Conservation (phyloP, 2,113 vertebrate genomes). For the Eubucco bourcierii region DNA sequence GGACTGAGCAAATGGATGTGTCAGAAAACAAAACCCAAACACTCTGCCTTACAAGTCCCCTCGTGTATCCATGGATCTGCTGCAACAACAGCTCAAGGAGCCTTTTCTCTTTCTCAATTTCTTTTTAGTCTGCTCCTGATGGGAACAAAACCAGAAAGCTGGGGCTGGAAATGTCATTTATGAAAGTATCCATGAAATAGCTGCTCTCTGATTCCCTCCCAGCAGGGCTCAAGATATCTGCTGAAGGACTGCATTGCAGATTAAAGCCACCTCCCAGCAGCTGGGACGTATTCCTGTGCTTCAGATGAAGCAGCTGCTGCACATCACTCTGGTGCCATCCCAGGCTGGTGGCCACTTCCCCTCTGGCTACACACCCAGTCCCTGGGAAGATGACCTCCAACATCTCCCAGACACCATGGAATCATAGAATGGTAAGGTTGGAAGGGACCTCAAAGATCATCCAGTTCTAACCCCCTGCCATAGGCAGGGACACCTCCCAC, state of each 20-base stretch:
- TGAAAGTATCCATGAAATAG: not conserved
- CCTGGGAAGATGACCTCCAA: fast-evolving
- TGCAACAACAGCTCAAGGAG: not conserved
- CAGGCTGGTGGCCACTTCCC: fast-evolving
- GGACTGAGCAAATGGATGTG: not conserved
- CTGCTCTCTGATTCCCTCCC: not conserved
- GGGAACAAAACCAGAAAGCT: not conserved
- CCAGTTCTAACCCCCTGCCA: no score
- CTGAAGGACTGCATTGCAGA: not conserved
- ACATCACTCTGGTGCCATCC: not conserved
- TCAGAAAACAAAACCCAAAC: not conserved
- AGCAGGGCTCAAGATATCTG: not conserved
- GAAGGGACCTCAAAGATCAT: no score
- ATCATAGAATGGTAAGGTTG: no score
- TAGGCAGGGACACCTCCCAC: no score
- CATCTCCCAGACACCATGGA: not conserved
- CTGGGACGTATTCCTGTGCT: not conserved
- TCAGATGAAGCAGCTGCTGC: fast-evolving
- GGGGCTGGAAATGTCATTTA: not conserved
- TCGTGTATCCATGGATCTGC: fast-evolving
- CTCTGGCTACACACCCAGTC: not conserved
- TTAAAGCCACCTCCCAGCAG: not conserved
- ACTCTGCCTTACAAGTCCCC: not conserved
- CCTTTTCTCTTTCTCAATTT: not conserved
- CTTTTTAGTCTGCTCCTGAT: not conserved